phyloP scores from a whole-genome alignment of 2,113 vertebrate genomes.

The Hystrix brachyura region DNA sequence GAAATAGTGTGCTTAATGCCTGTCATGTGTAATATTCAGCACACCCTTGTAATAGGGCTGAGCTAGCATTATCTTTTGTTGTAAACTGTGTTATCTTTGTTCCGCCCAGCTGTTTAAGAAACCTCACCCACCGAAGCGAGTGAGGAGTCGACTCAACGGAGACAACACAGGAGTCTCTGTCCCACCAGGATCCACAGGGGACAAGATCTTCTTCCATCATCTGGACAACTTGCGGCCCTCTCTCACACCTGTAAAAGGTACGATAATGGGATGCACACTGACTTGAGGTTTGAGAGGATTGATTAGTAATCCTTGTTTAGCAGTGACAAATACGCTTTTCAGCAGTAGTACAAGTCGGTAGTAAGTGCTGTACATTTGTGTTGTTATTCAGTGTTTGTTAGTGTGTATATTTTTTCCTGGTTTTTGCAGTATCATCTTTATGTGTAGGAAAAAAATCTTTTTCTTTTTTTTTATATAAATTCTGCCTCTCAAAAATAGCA shows the following conservation, averaged over 20 bases:
- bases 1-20: background rate
- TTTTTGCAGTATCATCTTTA: background rate
- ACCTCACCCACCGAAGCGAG: conserved; percentile 98
- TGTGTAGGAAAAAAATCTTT: background rate
- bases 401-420: background rate
- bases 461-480: background rate
- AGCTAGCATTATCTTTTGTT: background rate
- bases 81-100: background rate
- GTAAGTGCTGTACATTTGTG: background rate
- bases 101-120: conserved; percentile 96
- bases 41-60: background rate
- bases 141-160: conserved; percentile 94
- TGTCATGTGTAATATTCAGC: background rate
- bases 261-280: background rate
- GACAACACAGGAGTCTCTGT: conserved; percentile 90
- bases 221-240: conserved; percentile 98
- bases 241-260: conserved; percentile 97
- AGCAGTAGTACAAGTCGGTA: background rate
- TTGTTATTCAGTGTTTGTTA: background rate
- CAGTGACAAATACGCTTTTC: background rate
- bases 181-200: conserved; percentile 89
- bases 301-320: background rate
- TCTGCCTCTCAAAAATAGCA: background rate
- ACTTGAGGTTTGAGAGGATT: background rate
- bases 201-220: conserved; percentile 99